phyloP scores from a whole-genome alignment of 1,140 invertebrate species.

The Periplaneta americana region DNA sequence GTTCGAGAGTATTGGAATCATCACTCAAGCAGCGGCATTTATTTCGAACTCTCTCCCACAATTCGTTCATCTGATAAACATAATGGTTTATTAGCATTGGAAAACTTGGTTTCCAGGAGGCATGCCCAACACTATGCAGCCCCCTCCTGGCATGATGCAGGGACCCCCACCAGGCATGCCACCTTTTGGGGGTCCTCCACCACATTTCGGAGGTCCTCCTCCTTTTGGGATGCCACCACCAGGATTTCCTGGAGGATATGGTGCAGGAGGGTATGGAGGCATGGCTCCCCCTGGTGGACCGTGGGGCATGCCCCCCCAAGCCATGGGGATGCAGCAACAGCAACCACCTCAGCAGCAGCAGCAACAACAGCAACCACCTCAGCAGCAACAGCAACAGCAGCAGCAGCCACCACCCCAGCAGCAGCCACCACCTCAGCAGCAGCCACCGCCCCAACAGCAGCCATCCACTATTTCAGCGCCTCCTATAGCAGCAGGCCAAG shows the following conservation, averaged over 20 bases:
- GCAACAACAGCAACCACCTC: conserved; percentile 36
- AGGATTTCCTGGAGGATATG: conserved; percentile 40
- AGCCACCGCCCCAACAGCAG: conserved; percentile 26
- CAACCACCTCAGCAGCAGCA: conserved; percentile 28
- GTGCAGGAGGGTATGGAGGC: conserved; percentile 30
- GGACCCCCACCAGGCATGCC: conserved; percentile 51
- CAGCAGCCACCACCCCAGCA: conserved; percentile 23
- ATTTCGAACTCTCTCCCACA: no score
- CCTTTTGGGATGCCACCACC: conserved; percentile 64
- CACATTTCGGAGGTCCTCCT: conserved; percentile 50
- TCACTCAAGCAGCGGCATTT: no score
- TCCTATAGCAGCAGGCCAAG: conserved; percentile 3
- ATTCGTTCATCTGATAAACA: no score
- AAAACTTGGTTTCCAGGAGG: conserved; percentile 1
- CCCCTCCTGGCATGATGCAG: conserved; percentile 45
- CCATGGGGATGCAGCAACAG: conserved; percentile 23
- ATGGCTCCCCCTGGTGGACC: conserved; percentile 46
- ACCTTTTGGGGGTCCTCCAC: conserved; percentile 48
- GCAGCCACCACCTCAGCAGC: conserved; percentile 30
- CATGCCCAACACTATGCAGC: conserved; percentile 46
- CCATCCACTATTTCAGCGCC: conserved; percentile 41
- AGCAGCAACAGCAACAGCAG: conserved; percentile 33
- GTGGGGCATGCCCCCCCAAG: conserved; percentile 38
- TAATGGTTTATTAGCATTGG: no score
- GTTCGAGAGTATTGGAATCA: no score